Base-by-base conservation (phyloP, 2,888 invertebrate species). In the Morpho helenor region DNA sequence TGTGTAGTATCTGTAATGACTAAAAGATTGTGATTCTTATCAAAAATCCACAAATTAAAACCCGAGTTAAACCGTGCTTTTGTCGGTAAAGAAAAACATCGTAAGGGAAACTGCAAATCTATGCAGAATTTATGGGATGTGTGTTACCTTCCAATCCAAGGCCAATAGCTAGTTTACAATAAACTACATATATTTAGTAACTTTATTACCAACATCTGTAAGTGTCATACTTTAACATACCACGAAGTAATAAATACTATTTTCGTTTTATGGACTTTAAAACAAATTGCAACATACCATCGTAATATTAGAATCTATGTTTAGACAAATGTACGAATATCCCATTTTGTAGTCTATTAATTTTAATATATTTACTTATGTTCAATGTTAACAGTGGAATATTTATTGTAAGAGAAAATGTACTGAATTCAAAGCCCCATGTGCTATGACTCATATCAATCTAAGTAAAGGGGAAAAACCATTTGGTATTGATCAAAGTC, bases 241-340 rank as follows among this genome's bases (percentile, higher is more conserved):
- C 41, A 53, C 53, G 31, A 49, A 42, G 49, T 49, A 46, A 40
- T 59, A 52, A 55, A 56, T 48, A 40, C 48, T 60, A 57, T 54
- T 57, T 61, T 44, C 41, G 57, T 42, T 52, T 54, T 49, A 61
- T 51, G n/a, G 48, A 40, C 43, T 59, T 10, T 44, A 59, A 59
- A 59, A 59, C 50, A 59, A 47, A 59, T 49, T 52, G 51, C 44
- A 52, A 44, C 55, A 59, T 59, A 47, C 59, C 54, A 46, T 46
- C 53, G 43, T 58, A 40, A 49, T 53, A 49, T 40, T 46, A 46
- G 46, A 8, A 40, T 46, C 52, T 40, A 10, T 40, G 40, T 46
- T 52, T 46, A 46, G 31, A 7, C 10, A 42, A 7, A 49, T 39
- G 49, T 9, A 49, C 7, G 2, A 50, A 49, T 49, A n/a, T 2